Evolutionary conservation across 2,113 vertebrate species (phyloP).

Genomic region (Prunella fulvescens): DNA sequence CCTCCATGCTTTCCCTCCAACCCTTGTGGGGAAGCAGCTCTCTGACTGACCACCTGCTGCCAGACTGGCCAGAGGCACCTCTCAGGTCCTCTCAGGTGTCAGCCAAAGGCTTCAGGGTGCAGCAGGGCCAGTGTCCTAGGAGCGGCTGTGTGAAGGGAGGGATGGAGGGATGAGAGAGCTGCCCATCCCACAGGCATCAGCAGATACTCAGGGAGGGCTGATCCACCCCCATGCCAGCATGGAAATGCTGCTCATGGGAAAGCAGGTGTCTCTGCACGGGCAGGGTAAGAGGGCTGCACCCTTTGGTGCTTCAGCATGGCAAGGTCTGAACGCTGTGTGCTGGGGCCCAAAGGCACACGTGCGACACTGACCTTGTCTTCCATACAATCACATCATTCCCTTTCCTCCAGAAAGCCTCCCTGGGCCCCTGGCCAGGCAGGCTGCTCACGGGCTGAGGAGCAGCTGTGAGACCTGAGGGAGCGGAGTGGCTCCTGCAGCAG

Average conservation of each 20-base stretch:
- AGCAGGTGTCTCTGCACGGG: not conserved
- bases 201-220: not conserved
- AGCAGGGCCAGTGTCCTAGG: not conserved
- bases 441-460: not conserved
- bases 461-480: not conserved
- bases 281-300: not conserved
- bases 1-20: not conserved
- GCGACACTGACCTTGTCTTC: not conserved
- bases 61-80: not conserved
- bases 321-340: accelerated
- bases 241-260: not conserved
- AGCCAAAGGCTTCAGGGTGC: not conserved
- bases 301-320: not conserved
- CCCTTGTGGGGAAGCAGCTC: not conserved
- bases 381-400: not conserved
- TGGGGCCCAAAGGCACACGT: not conserved
- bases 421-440: not conserved
- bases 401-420: not conserved
- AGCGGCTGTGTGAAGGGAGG: not conserved
- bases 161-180: not conserved
- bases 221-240: not conserved
- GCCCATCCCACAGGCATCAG: not conserved
- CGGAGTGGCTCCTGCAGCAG: not conserved
- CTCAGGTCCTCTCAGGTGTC: not conserved
- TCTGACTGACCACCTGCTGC: not conserved